Base-by-base conservation (phyloP, 2,113 vertebrate species). In the Recurvirostra avosetta region DNA sequence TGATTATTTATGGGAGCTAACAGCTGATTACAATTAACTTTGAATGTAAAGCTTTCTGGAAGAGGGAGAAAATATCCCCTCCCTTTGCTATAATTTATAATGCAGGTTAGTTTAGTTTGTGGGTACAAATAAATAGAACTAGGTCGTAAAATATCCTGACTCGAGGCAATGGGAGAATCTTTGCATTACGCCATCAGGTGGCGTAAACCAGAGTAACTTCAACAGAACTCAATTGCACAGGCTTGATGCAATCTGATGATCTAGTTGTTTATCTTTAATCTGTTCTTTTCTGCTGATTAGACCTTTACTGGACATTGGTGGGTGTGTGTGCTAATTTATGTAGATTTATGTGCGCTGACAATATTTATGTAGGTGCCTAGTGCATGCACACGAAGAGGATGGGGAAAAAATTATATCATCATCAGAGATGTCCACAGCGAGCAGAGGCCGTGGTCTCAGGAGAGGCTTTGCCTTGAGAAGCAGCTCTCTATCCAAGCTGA, bases 1-100 rank as follows among this genome's bases (percentile, higher is more conserved):
- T 98, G 97, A 96, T 98, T 98, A 98, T 98, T 98, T 97, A 96
- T 82, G 96, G 97, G 77, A 45, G 88, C 95, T 93, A 95, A 96
- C 17, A 36, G 94, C 86, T 62, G 47, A 95, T 34, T 65, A 96
- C 96, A 97, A 97, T 96, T 97, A 97, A 96, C 96, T 98, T 90
- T 92, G 96, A 96, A 97, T 95, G 84, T 85, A 96, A 97, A 94
- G 89, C 66, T 96, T 95, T 80, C 88, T 93, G 90, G 52, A 47
- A 83, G 72, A 40, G 72, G 43, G 45, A 84, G 40, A 56, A 70
- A 96, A 85, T 53, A 10, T 26, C n/a, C 36, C 17, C 26, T 85
- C 15, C 25, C 15, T 76, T 86, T 70, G 89, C 86, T 91, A 73
- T 95, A 95, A 98, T 97, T 97, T 82, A 67, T 95, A 87, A 81